These are phyloP conservation scores for Myiotriccus ornatus DNA, from an alignment of 2,797 vertebrate species.

Conservation along the genomic window DNA sequence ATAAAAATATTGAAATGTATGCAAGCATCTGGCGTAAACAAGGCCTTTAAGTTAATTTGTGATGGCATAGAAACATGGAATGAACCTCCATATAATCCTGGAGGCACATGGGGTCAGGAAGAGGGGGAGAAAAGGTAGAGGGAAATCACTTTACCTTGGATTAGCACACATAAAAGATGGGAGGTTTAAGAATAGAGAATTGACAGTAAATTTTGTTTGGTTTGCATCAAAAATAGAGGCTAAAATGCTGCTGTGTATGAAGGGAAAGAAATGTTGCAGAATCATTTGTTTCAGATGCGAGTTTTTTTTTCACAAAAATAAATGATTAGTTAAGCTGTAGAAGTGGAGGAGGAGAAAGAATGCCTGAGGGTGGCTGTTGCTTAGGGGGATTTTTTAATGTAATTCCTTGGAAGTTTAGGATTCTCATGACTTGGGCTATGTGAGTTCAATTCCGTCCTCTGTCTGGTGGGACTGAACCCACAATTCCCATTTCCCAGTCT, in stretches of 20 bases:
- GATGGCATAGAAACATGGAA: not conserved
- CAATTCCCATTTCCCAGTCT: not conserved
- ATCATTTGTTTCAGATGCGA: not conserved
- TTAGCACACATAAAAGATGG: not conserved
- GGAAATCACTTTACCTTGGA: not conserved
- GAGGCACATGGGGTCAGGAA: not conserved
- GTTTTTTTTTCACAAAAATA: not conserved
- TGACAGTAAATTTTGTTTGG: not conserved
- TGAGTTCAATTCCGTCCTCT: not conserved
- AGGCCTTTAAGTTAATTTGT: not conserved
- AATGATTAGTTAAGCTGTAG: not conserved
- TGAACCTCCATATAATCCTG: not conserved
- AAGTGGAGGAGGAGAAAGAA: not conserved
- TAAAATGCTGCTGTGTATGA: not conserved
- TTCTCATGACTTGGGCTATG: not conserved
- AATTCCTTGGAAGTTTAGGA: not conserved
- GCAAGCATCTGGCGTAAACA: not conserved
- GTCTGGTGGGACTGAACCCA: not conserved
- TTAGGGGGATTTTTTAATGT: not conserved
- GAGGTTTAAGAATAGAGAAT: not conserved
- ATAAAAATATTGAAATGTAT: not conserved
- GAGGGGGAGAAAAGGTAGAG: not conserved
- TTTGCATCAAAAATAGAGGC: not conserved
- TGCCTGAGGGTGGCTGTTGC: not conserved
- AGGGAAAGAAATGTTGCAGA: not conserved